Conservation (phyloP, 2,113 vertebrate genomes). For the Oxyura jamaicensis region DNA sequence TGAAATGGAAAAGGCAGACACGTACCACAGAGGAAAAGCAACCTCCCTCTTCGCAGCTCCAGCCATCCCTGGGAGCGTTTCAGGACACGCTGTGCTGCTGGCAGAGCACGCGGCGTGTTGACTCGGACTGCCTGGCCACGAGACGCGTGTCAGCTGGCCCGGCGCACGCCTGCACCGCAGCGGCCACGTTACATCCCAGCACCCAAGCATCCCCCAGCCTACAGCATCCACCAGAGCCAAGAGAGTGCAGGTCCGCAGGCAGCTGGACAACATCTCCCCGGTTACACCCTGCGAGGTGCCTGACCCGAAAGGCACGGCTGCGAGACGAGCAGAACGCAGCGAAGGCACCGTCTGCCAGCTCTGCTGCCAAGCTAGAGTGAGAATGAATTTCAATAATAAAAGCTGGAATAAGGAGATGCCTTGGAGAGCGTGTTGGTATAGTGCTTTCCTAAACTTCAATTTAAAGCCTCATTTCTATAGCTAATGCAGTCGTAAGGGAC, state of each 20-base stretch:
- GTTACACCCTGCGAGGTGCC: neutral
- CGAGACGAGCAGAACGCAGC: neutral
- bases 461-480: conserved; percentile 70
- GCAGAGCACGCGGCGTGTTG: neutral
- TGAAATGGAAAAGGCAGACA: neutral
- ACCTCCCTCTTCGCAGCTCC: neutral
- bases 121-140: neutral
- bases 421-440: conserved; percentile 49
- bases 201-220: fast-evolving
- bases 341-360: conserved; percentile 6
- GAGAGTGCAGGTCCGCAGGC: fast-evolving
- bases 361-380: conserved; percentile 52
- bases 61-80: neutral
- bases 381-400: conserved; percentile 74
- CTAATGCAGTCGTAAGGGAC: conserved; percentile 66
- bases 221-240: neutral
- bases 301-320: neutral
- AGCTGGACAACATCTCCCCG: fast-evolving
- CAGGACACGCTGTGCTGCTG: neutral
- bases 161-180: neutral
- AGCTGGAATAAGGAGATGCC: conserved; percentile 65
- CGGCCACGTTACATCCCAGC: fast-evolving
- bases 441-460: conserved; percentile 40
- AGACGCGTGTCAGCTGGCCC: neutral
- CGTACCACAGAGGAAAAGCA: fast-evolving